A percentile compares a stretch with the other conserved stretches of the same genome.
Evolutionary conservation across 2,888 invertebrate genomes (phyloP).

Genomic region (Drosophila macrospina): DNA sequence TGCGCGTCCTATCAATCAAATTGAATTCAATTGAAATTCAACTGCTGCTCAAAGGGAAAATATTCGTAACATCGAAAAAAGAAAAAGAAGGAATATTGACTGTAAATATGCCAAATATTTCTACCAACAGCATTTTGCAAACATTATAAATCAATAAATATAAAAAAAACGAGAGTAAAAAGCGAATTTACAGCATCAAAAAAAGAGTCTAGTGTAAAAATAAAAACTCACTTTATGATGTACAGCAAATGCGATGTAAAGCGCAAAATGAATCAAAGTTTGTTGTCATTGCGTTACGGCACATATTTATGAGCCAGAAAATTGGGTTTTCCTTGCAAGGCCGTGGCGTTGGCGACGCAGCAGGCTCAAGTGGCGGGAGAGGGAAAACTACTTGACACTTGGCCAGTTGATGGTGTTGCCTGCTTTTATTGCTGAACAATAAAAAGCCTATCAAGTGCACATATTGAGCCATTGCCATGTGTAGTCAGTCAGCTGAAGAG

Average conservation of each 20-base stretch:
- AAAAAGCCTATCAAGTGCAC: constrained; percentile 70
- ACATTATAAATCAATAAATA: constrained; percentile 68
- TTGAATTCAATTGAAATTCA: constrained; percentile 58
- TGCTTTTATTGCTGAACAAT: constrained; percentile 65
- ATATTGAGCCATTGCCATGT: constrained; percentile 69
- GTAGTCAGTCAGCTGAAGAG: constrained; percentile 26
- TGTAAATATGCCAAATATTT: constrained; percentile 66
- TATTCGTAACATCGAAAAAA: constrained; percentile 1
- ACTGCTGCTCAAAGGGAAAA: constrained; percentile 42
- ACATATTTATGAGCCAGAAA: constrained; percentile 78
- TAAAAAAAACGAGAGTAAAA: constrained; percentile 8
- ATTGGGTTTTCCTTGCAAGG: constrained; percentile 60
- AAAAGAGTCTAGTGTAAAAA: constrained; percentile 26
- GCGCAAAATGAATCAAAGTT: constrained; percentile 67
- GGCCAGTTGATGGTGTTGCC: constrained; percentile 24
- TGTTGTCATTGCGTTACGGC: constrained; percentile 64
- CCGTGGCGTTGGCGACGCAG: not conserved
- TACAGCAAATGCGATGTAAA: constrained; percentile 50
- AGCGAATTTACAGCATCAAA: constrained; percentile 30
- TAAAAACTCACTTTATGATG: constrained; percentile 51
- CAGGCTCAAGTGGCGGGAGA: not conserved
- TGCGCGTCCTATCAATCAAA: constrained; percentile 65
- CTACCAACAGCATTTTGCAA: constrained; percentile 52
- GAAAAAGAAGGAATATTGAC: constrained; percentile 21
- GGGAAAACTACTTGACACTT: constrained; percentile 65